Evolutionary conservation across 2,888 invertebrate species (phyloP).

Genomic region (Drosophila demipolita): DNA sequence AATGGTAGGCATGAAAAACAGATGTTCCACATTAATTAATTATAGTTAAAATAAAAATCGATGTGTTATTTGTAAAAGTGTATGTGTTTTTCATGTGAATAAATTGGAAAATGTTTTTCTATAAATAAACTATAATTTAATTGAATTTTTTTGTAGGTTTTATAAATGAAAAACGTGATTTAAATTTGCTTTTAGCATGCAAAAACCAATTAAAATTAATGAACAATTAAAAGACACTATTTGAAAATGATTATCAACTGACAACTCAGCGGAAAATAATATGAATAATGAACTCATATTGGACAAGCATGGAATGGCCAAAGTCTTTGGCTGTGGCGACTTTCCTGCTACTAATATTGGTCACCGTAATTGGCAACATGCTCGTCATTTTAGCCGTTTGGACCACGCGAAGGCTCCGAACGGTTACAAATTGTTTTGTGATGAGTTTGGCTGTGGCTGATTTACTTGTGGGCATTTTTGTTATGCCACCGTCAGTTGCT

Average conservation of each 20-base stretch:
- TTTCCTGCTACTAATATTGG: slow-evolving; percentile 89
- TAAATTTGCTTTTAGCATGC: slow-evolving; percentile 8
- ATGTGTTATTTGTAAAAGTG: neutral
- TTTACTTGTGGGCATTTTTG: slow-evolving; percentile 95
- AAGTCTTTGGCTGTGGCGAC: slow-evolving; percentile 86
- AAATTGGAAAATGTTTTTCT: neutral
- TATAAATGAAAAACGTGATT: neutral
- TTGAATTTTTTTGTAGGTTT: slow-evolving; percentile 2
- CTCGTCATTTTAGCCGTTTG: slow-evolving; percentile 95
- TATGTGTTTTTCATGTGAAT: neutral
- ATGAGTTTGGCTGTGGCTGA: slow-evolving; percentile 97
- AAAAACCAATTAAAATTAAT: neutral
- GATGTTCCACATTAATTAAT: neutral
- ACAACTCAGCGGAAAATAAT: slow-evolving; percentile 4
- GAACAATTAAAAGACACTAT: slow-evolving; percentile 12
- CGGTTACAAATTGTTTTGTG: slow-evolving; percentile 98
- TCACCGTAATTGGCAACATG: slow-evolving; percentile 93
- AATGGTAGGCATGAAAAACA: neutral
- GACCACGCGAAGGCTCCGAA: slow-evolving; percentile 93
- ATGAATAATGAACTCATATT: slow-evolving; percentile 63
- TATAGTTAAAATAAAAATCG: neutral
- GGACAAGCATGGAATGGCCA: slow-evolving; percentile 86
- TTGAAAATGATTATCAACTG: slow-evolving; percentile 11
- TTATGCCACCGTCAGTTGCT: slow-evolving; percentile 95
- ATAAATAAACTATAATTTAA: neutral